These are phyloP conservation scores for Thumatha senex DNA, from an alignment of 2,888 invertebrate genomes.

Conservation along the genomic window DNA sequence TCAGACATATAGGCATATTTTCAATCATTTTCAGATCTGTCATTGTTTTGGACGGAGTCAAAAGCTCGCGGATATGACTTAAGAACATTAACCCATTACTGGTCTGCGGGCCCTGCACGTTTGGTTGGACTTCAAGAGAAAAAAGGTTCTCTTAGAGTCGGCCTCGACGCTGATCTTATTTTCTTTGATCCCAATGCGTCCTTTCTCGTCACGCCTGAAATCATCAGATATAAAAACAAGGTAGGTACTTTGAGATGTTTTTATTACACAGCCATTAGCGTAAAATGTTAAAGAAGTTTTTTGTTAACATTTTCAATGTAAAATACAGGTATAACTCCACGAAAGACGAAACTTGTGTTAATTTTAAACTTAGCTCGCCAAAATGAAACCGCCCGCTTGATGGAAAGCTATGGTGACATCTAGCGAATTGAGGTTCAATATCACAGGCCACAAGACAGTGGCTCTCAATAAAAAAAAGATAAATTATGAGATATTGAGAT, in stretches of 20 bases:
- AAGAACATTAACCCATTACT: constrained; percentile 76
- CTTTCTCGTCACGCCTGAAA: constrained; percentile 77
- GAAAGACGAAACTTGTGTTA: too few species aligned
- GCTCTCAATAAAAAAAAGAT: too few species aligned
- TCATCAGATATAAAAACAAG: constrained; percentile 85
- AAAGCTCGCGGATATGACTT: constrained; percentile 73
- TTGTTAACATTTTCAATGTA: background rate
- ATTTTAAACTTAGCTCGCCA: too few species aligned
- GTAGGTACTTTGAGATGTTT: constrained; percentile 34
- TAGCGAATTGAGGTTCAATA: too few species aligned
- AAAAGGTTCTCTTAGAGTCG: constrained; percentile 83
- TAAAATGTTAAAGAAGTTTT: too few species aligned
- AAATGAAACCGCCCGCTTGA: too few species aligned
- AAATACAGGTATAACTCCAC: too few species aligned
- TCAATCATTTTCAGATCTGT: constrained; percentile 79
- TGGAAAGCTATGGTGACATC: too few species aligned
- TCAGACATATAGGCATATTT: too few species aligned
- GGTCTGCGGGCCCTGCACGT: constrained; percentile 83
- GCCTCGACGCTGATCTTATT: constrained; percentile 88
- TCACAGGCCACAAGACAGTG: too few species aligned
- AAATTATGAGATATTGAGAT: too few species aligned
- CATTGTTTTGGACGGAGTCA: constrained; percentile 87
- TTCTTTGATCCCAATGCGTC: constrained; percentile 86
- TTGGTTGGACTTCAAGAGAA: constrained; percentile 80
- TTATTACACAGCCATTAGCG: background rate